Percentiles rank a stretch among this genome's conserved stretches.
Evolutionary conservation across 2,113 vertebrate species (phyloP).

Genomic region (human (Homo sapiens)): GRCh38 chr9:25039001-25039500

Average conservation of each 20-base stretch:
- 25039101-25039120: neutral
- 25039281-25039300: neutral
- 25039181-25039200: neutral
- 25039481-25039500: neutral
- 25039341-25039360: neutral
- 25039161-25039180: neutral
- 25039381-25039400: neutral
- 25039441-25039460: neutral
- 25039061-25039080: neutral
- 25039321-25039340: neutral
- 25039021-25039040: neutral
- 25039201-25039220: neutral
- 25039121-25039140: neutral
- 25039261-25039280: neutral
- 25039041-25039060: neutral
- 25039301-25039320: neutral
- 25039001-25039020: neutral
- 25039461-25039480: neutral
- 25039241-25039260: neutral
- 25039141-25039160: neutral
- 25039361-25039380: neutral
- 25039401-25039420: neutral
- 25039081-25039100: neutral
- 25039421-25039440: neutral
- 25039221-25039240: neutral